Base-by-base conservation (phyloP, 2,888 invertebrate species). In the Cephus spinipes region DNA sequence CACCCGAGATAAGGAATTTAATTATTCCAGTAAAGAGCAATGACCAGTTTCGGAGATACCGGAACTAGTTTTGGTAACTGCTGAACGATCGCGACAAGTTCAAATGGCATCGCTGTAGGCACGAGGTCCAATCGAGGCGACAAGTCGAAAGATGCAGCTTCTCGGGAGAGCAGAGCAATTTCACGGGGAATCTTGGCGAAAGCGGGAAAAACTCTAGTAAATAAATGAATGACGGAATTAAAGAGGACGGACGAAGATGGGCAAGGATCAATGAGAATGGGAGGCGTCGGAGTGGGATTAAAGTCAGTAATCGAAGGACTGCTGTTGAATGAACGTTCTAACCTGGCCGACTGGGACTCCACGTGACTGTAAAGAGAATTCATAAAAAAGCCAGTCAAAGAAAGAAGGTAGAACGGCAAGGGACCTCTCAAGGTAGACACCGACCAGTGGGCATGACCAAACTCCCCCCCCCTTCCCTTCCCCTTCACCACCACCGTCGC, bases 391-490 rank as follows among this genome's bases (percentile, higher is more conserved):
- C 73, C 15, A 40, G 12, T 33, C 73, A 73, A 73, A 35, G 73
- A 73, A 34, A 34, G n/a, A 12, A 73, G 31, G 73, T 73, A n/a
- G 73, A 73, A 82, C 76, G 74, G 78, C 77, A 71, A 81, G 79
- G 80, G 76, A 81, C 81, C 77, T 81, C 80, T 86, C 86, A 84
- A 85, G 85, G 86, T 84, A 82, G 86, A 85, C 83, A 82, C 82
- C 83, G 80, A 84, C 79, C 83, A 83, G 84, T 84, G 79, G 79
- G 82, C 82, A 85, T 80, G 81, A 86, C 83, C 81, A 83, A 82
- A 82, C 81, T 80, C 82, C 73, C 82, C 32, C 80, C 79, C 83
- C 80, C 80, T 33, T 33, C 83, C 11, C 35, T 12, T 3, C 80
- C 82, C 82, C 78, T 76, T 80, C 84, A 75, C 78, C 79, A 75